These are phyloP conservation scores for Hemicentrotus pulcherrimus DNA, from an alignment of 35 echinoderm and acorn worm species.

Conservation along the genomic window DNA sequence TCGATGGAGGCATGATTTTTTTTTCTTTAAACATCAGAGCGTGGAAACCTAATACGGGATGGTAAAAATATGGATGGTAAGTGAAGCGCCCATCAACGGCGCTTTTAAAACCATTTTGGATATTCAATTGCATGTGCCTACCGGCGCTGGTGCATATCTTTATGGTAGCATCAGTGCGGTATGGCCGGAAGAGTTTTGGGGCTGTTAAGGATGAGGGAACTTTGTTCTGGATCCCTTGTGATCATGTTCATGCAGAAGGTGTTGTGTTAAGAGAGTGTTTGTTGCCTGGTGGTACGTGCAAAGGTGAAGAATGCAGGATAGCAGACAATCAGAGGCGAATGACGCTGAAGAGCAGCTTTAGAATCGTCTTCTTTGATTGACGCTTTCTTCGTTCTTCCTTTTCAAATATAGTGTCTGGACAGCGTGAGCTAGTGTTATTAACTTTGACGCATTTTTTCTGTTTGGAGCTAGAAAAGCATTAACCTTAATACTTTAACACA, in stretches of 20 bases:
- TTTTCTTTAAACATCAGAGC: not conserved
- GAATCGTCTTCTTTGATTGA: not conserved
- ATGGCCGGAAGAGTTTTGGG: not conserved
- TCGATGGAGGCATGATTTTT: not conserved
- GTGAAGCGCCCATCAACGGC: not conserved
- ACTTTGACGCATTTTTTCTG: too few relatives aligned
- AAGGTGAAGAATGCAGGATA: not conserved
- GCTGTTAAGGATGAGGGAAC: too few relatives aligned
- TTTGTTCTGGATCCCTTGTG: too few relatives aligned
- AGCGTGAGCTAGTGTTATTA: too few relatives aligned
- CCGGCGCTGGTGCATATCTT: not conserved
- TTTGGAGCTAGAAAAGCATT: too few relatives aligned
- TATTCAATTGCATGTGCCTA: slow-evolving; percentile 18
- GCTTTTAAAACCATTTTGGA: slow-evolving; percentile 11
- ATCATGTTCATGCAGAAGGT: not conserved
- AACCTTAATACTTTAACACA: too few relatives aligned
- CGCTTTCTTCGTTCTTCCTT: too few relatives aligned
- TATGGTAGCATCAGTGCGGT: not conserved
- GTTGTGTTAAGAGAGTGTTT: not conserved
- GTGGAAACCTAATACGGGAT: not conserved
- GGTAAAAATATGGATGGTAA: slow-evolving; percentile 4
- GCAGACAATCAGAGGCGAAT: not conserved
- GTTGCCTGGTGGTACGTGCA: not conserved
- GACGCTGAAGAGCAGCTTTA: not conserved
- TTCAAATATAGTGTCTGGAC: too few relatives aligned